Evolutionary conservation across 2,113 vertebrate species (phyloP), one percentile per base, ranked within the genome.

Genomic region (Perca fluviatilis): DNA sequence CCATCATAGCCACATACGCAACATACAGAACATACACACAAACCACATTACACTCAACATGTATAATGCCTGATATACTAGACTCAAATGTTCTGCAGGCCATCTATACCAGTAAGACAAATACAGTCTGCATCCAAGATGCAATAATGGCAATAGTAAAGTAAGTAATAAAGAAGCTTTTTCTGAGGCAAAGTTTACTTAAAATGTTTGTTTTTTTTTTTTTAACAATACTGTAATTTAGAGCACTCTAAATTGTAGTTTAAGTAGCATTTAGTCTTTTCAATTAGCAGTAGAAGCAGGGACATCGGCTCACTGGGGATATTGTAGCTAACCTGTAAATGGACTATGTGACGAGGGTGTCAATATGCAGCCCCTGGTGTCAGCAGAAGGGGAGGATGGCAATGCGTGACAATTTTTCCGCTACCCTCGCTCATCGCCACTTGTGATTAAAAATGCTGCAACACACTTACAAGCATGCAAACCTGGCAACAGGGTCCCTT

Each of bases 361-460:
- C 87, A 88, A 56, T 62, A 68, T 90, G 74, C 79, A 82, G 79
- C 83, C 75, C 80, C 70, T 50, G 49, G 89, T 84, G 77, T 85
- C 88, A 88, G 87, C 75, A 80, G 79, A 88, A 68, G 67, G 71
- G 71, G 70, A 53, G 64, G 72, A 80, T 86, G 58, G 65, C 82
- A 80, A 80, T 79, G 77, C 71, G 79, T 91, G 90, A 90, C 84
- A 86, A 84, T 90, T 91, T 91, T 92, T 91, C 87, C 85, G 80
- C 91, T 91, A 84, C 87, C 83, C 83, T 90, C 84, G 86, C 90
- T 93, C 91, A 90, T 94, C 91, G 78, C 90, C 87, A 88, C 88
- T 92, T 78, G 76, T 92, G 92, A 94, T 94, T 89, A 92, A 93
- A 94, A 94, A 94, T 93, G 90, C 92, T 91, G 86, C 77, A 73